phyloP scores from a whole-genome alignment of 2,113 vertebrate genomes.

The Zingel zingel region DNA sequence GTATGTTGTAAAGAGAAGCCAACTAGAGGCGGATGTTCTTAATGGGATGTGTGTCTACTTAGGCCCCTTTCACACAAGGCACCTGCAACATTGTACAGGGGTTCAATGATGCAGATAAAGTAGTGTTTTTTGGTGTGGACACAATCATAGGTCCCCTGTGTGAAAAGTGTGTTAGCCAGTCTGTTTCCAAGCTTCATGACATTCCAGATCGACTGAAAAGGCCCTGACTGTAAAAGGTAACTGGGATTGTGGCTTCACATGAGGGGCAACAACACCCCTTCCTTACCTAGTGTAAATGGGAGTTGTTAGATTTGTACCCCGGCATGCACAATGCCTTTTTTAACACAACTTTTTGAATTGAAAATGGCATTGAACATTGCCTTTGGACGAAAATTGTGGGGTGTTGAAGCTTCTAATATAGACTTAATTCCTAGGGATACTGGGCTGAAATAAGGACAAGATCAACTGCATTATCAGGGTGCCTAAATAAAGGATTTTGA shows the following conservation, averaged over 20 bases:
- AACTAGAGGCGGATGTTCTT: constrained; percentile 12
- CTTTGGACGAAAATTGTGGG: neutral
- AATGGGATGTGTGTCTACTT: constrained; percentile 12
- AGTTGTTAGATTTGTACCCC: neutral
- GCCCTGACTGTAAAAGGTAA: neutral
- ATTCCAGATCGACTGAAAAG: neutral
- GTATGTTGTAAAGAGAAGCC: constrained; percentile 12
- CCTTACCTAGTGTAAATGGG: neutral
- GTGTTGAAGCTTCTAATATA: neutral
- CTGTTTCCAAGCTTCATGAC: neutral
- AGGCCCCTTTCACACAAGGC: constrained; percentile 3
- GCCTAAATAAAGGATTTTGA: neutral
- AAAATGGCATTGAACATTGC: neutral
- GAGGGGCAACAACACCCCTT: no score
- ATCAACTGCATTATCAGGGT: neutral
- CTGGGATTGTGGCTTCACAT: no score
- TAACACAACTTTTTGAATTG: no score
- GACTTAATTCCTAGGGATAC: neutral
- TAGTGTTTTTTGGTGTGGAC: neutral
- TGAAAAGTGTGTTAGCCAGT: neutral
- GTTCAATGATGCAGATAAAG: constrained; percentile 6
- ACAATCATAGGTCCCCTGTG: neutral
- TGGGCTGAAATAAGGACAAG: neutral
- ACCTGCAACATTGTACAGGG: neutral
- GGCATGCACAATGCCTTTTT: neutral